These are phyloP conservation scores for Picathartes gymnocephalus DNA, from an alignment of 2,113 vertebrate genomes.

Conservation along the genomic window DNA sequence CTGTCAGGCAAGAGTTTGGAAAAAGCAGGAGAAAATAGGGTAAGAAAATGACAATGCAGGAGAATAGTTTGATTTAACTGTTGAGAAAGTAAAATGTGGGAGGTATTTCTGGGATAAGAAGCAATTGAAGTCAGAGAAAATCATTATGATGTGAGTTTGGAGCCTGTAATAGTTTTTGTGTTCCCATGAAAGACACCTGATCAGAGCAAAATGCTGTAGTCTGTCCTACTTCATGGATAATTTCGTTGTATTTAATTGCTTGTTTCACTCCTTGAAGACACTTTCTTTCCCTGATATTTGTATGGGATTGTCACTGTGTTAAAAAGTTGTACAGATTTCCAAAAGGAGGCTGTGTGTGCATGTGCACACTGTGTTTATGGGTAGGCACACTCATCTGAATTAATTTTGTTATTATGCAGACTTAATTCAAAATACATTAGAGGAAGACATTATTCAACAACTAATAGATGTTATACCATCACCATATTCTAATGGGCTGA, in stretches of 20 bases:
- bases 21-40: neutral
- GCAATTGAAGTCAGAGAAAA: neutral
- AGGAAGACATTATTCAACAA: constrained; percentile 53
- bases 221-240: neutral
- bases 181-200: neutral
- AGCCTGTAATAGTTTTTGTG: neutral
- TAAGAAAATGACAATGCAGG: neutral
- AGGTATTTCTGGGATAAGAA: neutral
- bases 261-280: neutral
- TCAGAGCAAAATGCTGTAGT: neutral
- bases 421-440: constrained; percentile 58
- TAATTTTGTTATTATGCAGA: constrained; percentile 35
- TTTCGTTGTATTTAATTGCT: constrained; percentile 5
- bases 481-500: constrained; percentile 70
- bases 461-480: constrained; percentile 66
- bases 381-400: neutral
- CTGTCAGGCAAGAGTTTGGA: neutral
- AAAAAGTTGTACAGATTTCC: neutral
- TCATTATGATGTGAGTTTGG: neutral
- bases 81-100: neutral
- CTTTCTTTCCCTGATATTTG: neutral
- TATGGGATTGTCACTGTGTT: neutral
- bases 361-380: neutral
- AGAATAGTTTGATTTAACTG: neutral
- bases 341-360: neutral